A percentile compares a stretch with the other conserved stretches of the same genome.
These are phyloP conservation scores for Erebia palarica DNA, from an alignment of 2,888 invertebrate genomes.

Conservation along the genomic window DNA sequence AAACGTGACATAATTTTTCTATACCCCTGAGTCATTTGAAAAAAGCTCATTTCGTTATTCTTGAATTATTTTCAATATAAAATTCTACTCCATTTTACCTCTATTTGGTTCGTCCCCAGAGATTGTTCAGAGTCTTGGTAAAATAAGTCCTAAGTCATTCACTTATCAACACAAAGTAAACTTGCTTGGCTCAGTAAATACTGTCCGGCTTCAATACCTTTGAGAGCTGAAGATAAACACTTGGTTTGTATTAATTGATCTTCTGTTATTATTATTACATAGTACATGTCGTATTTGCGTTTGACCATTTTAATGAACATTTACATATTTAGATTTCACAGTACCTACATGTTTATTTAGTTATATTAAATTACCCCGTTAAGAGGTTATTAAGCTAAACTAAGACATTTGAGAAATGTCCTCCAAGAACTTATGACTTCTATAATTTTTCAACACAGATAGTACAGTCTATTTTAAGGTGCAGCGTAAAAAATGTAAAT, in stretches of 20 bases:
- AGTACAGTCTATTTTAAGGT: too few relatives aligned
- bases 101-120: slow-evolving; percentile 21
- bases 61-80: slow-evolving; percentile 5
- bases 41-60: not conserved
- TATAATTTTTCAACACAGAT: too few relatives aligned
- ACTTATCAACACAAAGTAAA: slow-evolving; percentile 31
- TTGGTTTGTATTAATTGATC: slow-evolving; percentile 13
- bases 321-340: slow-evolving; percentile 2
- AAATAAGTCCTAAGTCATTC: slow-evolving; percentile 23
- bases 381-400: not conserved
- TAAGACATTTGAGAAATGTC: too few relatives aligned
- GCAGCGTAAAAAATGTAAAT: too few relatives aligned
- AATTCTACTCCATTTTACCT: slow-evolving; percentile 20
- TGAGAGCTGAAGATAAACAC: slow-evolving; percentile 25
- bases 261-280: slow-evolving; percentile 5
- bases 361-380: not conserved
- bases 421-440: too few relatives aligned
- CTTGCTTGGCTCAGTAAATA: slow-evolving; percentile 31
- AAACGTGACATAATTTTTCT: not conserved
- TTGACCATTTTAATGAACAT: not conserved
- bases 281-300: not conserved
- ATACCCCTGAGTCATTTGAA: slow-evolving; percentile 1
- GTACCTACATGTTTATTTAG: not conserved
- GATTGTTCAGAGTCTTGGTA: slow-evolving; percentile 12
- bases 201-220: slow-evolving; percentile 16